phyloP scores from a whole-genome alignment of 2,797 vertebrate genomes.

The Ceryle rudis region DNA sequence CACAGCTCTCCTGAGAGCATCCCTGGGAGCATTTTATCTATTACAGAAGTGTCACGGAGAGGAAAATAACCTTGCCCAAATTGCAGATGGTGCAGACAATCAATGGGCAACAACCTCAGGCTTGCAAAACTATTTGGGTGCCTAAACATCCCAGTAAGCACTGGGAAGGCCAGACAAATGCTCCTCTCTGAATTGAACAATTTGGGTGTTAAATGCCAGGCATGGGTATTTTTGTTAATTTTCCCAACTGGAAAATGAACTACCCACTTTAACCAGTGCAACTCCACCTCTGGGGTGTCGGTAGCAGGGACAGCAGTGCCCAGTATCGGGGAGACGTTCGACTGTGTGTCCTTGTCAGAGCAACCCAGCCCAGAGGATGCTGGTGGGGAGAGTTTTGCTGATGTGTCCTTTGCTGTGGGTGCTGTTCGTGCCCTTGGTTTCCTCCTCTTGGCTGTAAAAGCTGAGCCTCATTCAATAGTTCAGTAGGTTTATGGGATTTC shows the following conservation, averaged over 20 bases:
- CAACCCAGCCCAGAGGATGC: neutral
- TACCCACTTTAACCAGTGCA: neutral
- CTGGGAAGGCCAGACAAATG: neutral
- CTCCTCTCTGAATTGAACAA: neutral
- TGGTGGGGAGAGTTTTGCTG: neutral
- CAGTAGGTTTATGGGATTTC: neutral
- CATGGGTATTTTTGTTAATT: neutral
- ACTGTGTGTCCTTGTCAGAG: neutral
- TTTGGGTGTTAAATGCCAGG: neutral
- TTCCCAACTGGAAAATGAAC: neutral
- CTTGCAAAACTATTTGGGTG: neutral
- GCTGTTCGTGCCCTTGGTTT: neutral
- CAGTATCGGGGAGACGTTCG: neutral
- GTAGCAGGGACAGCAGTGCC: neutral
- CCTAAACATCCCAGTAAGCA: neutral
- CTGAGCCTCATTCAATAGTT: fast-evolving
- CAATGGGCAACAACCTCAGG: neutral
- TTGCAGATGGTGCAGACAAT: neutral
- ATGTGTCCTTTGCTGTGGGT: neutral
- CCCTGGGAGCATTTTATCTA: neutral
- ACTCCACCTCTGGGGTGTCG: neutral
- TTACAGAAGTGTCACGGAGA: neutral
- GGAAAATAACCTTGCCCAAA: neutral
- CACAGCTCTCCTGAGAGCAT: neutral
- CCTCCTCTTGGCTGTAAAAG: neutral